Conservation (phyloP, 2,797 vertebrate genomes). For the Halcyon badia region DNA sequence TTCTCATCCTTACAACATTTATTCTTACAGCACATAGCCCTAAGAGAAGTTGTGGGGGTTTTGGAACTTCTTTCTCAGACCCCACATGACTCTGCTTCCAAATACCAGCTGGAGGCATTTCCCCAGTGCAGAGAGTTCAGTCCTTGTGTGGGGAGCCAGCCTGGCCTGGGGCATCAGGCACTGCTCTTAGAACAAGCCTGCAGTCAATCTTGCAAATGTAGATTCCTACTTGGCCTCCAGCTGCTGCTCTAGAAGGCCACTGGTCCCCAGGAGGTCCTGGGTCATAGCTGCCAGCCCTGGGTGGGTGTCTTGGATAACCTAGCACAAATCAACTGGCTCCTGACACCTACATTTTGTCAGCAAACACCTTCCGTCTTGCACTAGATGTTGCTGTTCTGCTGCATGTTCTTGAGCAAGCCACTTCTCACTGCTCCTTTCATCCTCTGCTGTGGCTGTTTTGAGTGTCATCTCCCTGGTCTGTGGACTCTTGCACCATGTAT, state of each 20-base stretch:
- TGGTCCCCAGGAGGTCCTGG: neutral
- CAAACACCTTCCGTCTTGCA: neutral
- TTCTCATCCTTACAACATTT: neutral
- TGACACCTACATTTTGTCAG: neutral
- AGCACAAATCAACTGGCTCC: neutral
- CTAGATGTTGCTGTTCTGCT: neutral
- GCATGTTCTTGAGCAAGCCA: neutral
- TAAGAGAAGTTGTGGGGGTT: neutral
- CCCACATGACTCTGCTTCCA: neutral
- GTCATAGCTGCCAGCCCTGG: neutral
- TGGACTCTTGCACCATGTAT: neutral
- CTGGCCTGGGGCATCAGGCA: neutral
- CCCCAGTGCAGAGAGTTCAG: neutral
- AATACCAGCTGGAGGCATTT: neutral
- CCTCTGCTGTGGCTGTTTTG: slow-evolving; percentile 13
- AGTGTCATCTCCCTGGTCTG: neutral
- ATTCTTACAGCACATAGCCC: rapidly evolving
- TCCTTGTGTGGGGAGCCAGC: neutral
- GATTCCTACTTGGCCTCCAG: neutral
- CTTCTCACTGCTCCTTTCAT: neutral
- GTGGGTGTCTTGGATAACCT: neutral
- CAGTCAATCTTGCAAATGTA: neutral
- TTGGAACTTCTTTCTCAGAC: neutral
- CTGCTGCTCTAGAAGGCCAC: neutral
- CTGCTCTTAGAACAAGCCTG: neutral